A percentile compares a stretch with the other conserved stretches of the same genome.
phyloP scores from a whole-genome alignment of 1,140 invertebrate species.

The Hydropsyche tenuis region DNA sequence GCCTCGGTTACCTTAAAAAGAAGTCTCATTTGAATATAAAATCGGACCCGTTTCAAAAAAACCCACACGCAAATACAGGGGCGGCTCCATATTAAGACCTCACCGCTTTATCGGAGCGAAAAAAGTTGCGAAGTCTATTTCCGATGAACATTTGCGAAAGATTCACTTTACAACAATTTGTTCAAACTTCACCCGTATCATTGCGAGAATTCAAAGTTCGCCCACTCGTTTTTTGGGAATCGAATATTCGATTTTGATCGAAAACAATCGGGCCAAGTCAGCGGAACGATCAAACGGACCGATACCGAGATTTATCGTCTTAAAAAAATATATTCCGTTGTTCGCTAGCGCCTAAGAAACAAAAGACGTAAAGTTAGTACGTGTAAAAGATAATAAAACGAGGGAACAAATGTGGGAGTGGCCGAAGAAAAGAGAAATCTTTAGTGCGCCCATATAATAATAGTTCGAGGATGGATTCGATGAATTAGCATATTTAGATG shows the following conservation, averaged over 20 bases:
- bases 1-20: background rate
- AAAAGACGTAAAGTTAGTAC: background rate
- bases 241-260: background rate
- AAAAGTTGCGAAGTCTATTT: background rate
- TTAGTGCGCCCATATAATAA: background rate
- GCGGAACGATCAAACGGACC: conserved; percentile 22
- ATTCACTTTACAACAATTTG: too few relatives aligned
- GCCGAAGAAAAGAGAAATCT: background rate
- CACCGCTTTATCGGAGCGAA: conserved; percentile 15
- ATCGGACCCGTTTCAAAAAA: conserved; percentile 6
- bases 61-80: background rate
- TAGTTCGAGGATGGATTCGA: background rate
- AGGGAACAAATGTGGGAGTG: background rate
- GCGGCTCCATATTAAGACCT: background rate
- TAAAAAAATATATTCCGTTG: background rate
- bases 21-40: conserved; percentile 16
- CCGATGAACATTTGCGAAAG: too few relatives aligned
- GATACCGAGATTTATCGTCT: conserved; percentile 4
- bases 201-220: background rate
- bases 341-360: background rate
- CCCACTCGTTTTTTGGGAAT: background rate
- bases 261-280: conserved; percentile 18
- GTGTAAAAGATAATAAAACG: background rate
- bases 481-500: too few relatives aligned
- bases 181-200: too few relatives aligned